A percentile compares a stretch with the other conserved stretches of the same genome.
phyloP scores from a whole-genome alignment of 2,888 invertebrate genomes.

The Carcina quercana region DNA sequence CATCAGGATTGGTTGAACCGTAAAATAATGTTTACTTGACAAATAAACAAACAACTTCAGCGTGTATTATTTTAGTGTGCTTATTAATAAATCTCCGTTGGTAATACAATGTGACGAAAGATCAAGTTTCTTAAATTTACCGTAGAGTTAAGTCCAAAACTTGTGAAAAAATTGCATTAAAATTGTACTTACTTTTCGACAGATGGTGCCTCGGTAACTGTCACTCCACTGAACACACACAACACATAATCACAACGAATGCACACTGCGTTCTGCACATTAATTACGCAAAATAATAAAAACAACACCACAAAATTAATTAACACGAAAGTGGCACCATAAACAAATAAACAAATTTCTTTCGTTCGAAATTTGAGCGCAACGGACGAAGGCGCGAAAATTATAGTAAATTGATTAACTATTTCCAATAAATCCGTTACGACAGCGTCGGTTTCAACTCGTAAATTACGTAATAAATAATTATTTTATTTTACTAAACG shows the following conservation, averaged over 20 bases:
- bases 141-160: too few species aligned
- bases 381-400: constrained; percentile 20
- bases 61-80: too few species aligned
- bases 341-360: constrained; percentile 15
- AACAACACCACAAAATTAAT: constrained; percentile 23
- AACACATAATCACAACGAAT: constrained; percentile 37
- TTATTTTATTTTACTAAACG: constrained; percentile 3
- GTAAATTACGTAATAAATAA: constrained; percentile 4
- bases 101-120: too few species aligned
- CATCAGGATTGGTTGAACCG: too few species aligned
- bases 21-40: too few species aligned
- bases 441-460: constrained; percentile 4
- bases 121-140: too few species aligned
- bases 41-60: too few species aligned
- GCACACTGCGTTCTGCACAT: constrained; percentile 43
- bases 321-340: constrained; percentile 17
- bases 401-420: constrained; percentile 16
- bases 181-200: constrained; percentile 61
- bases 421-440: constrained; percentile 7
- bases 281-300: constrained; percentile 28
- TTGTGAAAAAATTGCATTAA: not conserved
- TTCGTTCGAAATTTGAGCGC: constrained; percentile 18
- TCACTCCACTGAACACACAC: constrained; percentile 54
- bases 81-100: too few species aligned
- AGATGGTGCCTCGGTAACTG: constrained; percentile 56